Percentiles rank a stretch among this genome's conserved stretches.
Conservation (phyloP, 64 coral and sea anemone genomes). For the Orbicella faveolata region DNA sequence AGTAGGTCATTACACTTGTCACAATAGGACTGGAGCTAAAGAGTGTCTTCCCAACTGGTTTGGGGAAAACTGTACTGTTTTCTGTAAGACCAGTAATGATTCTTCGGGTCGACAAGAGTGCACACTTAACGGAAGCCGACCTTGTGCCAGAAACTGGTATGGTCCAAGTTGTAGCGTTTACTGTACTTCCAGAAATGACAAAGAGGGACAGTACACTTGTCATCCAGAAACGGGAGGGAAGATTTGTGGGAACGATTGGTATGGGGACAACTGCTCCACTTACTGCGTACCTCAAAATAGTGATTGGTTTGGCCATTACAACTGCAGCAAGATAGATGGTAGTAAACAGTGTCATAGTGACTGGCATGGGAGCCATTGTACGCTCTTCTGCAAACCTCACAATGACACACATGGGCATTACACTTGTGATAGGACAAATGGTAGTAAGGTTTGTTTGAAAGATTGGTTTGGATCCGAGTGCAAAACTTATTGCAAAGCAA, state of each 20-base stretch:
- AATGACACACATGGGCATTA: conserved; percentile 51
- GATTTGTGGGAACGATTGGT: conserved; percentile 56
- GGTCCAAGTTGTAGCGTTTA: conserved; percentile 34
- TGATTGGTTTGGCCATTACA: conserved; percentile 47
- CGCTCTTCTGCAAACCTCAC: conserved; percentile 11
- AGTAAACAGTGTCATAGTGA: conserved; percentile 37
- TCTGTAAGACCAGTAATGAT: conserved; percentile 53
- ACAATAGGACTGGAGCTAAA: conserved; percentile 68
- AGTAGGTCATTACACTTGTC: conserved; percentile 59
- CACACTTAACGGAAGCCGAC: conserved; percentile 34
- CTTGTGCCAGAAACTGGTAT: conserved; percentile 70
- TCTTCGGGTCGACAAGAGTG: conserved; percentile 49
- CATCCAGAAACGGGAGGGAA: conserved; percentile 29
- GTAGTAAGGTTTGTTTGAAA: conserved; percentile 46
- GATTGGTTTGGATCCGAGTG: conserved; percentile 66
- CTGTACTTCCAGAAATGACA: conserved; percentile 49
- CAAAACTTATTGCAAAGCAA: conserved; percentile 37
- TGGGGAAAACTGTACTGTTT: conserved; percentile 60
- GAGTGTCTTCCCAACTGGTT: conserved; percentile 75
- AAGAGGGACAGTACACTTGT: conserved; percentile 53
- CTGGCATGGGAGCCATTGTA: conserved; percentile 63
- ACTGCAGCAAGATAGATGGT: conserved; percentile 40
- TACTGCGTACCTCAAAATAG: conserved; percentile 31
- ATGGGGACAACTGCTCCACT: conserved; percentile 54
- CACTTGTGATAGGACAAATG: conserved; percentile 33